Base-by-base conservation (phyloP, 2,113 vertebrate species). In the Varanus komodoensis region DNA sequence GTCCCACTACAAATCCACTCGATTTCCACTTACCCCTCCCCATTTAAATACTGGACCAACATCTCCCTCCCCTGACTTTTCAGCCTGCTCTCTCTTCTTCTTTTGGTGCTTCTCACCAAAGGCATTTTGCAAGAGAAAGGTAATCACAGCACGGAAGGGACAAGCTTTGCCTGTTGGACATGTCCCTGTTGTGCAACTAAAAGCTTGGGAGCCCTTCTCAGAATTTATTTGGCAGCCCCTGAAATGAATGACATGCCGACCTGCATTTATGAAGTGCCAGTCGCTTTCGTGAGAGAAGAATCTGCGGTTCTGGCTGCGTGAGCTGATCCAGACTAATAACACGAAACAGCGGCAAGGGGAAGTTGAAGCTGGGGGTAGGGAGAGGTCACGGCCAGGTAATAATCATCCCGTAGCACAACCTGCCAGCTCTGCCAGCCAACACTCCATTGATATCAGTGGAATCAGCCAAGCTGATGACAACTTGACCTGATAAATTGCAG, bases 401-500 rank as follows among this genome's bases (percentile, higher is more conserved):
- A 44, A 27, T 79, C 48, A 48, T n/a, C 0, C 0, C 34, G 48
- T 48, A 52, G 1, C 0, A 50, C 52, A 38, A 93, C 87, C 93
- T 90, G 82, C 82, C 44, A 89, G 84, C 54, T 44, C 14, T 67
- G 71, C 91, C 92, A 87, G 89, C 77, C 77, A 87, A 1, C 8
- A 67, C 87, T 87, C 90, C 92, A 92, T 0, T 2, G 83, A 68
- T 0, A 86, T 87, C 44, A 0, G 0, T 0, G 52, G 23, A 90
- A 64, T 2, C 85, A 88, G 93, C 80, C 54, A 73, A 15, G 85
- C 71, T 92, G 57, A 80, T 93, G 67, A 81, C 87, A 7, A 75
- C 85, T 80, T 92, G 89, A 71, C 89, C 64, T 80, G 34, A 87
- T 77, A 81, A 90, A n/a, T n/a, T 0, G 61, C 69, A n/a, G 29